These are phyloP conservation scores for Cepphus grylle DNA, from an alignment of 2,113 vertebrate species.

Conservation along the genomic window DNA sequence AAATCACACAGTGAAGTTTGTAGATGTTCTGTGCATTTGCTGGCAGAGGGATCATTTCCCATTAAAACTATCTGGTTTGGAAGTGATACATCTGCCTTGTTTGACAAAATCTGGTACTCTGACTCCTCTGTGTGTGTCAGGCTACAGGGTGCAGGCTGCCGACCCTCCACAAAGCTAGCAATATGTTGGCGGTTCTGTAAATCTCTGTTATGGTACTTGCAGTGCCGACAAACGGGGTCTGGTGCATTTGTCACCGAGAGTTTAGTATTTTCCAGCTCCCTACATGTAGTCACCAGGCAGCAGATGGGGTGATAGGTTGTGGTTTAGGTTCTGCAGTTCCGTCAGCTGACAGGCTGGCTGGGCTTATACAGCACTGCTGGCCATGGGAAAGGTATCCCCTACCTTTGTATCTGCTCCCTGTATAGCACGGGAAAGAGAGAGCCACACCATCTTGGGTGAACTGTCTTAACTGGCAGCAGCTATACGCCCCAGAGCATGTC, in stretches of 20 bases:
- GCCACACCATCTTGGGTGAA: background rate
- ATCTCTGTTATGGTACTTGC: background rate
- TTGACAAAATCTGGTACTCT: background rate
- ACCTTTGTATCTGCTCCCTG: background rate
- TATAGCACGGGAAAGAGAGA: accelerated
- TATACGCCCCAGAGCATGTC: background rate
- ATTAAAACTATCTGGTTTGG: background rate
- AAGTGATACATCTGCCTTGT: background rate
- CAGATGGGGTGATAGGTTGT: background rate
- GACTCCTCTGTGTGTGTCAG: background rate
- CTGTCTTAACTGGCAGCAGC: background rate
- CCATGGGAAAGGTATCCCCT: no score
- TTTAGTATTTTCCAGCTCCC: background rate
- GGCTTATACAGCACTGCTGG: background rate
- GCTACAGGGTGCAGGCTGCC: background rate
- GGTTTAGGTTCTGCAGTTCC: background rate
- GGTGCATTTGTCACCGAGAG: background rate
- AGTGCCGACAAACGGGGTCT: background rate
- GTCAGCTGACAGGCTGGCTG: background rate
- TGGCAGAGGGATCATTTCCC: background rate
- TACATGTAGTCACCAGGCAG: background rate
- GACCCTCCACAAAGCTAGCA: background rate
- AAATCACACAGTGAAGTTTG: background rate
- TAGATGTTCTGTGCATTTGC: background rate
- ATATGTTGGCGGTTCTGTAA: background rate